phyloP scores from a whole-genome alignment of 2,888 invertebrate species.

The Panorpa germanica region DNA sequence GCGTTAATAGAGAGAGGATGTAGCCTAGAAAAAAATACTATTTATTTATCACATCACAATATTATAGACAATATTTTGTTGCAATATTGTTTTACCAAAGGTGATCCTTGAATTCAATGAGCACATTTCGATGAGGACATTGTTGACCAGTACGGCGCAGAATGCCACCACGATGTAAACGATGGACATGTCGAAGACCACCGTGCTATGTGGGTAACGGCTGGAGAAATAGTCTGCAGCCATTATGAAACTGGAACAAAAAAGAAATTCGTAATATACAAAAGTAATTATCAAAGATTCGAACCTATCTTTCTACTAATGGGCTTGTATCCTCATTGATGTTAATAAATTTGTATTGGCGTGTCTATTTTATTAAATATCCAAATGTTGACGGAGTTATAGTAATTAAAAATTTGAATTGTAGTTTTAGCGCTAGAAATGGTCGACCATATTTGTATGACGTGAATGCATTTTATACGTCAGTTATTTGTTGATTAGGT shows the following conservation, averaged over 20 bases:
- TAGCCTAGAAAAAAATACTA: conserved; percentile 34
- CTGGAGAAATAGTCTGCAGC: conserved; percentile 84
- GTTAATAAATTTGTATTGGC: no score
- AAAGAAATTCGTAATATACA: conserved; percentile 10
- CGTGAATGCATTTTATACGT: no score
- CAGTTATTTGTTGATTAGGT: no score
- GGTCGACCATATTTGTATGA: no score
- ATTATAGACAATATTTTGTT: conserved; percentile 1
- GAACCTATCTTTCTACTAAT: background rate
- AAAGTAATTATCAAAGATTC: background rate
- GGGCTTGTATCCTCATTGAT: no score
- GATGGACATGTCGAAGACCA: conserved; percentile 83
- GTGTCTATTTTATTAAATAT: no score
- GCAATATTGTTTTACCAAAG: conserved; percentile 41
- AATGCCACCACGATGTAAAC: conserved; percentile 84
- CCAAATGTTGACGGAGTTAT: no score
- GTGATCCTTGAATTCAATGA: conserved; percentile 68
- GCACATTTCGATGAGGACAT: conserved; percentile 63
- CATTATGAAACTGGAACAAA: conserved; percentile 61
- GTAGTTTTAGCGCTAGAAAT: no score
- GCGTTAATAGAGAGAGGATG: conserved; percentile 57
- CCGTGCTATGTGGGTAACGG: conserved; percentile 65
- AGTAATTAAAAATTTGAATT: no score
- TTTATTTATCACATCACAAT: conserved; percentile 3
- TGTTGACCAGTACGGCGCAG: conserved; percentile 69